phyloP scores from a whole-genome alignment of 2,113 vertebrate genomes.

The Notechis scutatus region DNA sequence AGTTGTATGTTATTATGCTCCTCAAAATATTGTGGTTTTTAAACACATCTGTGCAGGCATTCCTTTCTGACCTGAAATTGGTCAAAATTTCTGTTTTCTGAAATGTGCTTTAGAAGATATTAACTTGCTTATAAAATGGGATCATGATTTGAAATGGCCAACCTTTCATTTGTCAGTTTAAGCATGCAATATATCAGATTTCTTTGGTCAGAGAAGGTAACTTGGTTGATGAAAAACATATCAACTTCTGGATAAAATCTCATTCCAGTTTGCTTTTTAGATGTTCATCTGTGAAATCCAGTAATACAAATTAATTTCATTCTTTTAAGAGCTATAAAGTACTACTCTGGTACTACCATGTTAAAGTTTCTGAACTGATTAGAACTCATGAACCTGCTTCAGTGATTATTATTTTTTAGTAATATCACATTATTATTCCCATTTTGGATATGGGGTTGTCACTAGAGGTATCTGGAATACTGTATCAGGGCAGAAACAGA shows the following conservation, averaged over 20 bases:
- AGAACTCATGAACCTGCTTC: not conserved
- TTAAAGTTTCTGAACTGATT: not conserved
- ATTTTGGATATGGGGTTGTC: not conserved
- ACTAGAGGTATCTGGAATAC: not conserved
- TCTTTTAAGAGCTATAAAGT: not conserved
- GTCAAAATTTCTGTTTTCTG: not conserved
- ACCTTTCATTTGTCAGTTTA: not conserved
- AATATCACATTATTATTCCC: not conserved
- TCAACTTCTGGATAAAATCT: not conserved
- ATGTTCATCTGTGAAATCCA: not conserved
- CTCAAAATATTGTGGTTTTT: not conserved
- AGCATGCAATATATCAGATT: not conserved
- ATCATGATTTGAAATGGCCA: not conserved
- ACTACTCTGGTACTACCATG: not conserved
- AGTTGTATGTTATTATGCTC: not conserved
- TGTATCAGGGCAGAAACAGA: not conserved
- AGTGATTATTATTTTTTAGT: not conserved
- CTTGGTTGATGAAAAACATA: not conserved
- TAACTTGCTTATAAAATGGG: not conserved
- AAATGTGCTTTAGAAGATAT: not conserved
- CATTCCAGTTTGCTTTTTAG: not conserved
- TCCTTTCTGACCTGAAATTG: not conserved
- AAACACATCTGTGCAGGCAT: not conserved
- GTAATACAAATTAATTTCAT: not conserved
- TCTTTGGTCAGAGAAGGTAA: not conserved